These are phyloP conservation scores for Heteropelma amictum DNA, from an alignment of 2,888 invertebrate genomes.

Conservation along the genomic window DNA sequence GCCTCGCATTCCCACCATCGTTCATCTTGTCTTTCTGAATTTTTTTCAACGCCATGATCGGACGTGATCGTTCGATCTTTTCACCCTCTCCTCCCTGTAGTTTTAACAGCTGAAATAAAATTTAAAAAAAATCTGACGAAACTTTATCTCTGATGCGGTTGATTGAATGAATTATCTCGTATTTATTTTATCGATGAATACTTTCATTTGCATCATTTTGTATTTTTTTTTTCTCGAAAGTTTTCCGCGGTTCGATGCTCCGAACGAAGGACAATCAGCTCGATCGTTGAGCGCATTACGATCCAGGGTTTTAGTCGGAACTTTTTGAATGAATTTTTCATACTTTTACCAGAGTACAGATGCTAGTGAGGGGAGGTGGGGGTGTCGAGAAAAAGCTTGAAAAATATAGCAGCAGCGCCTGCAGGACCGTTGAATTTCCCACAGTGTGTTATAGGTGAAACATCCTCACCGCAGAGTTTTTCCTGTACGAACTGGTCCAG, in stretches of 20 bases:
- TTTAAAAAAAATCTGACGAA: no score
- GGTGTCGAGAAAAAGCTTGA: slow-evolving; percentile 1
- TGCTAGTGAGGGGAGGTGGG: not conserved
- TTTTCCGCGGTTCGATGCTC: slow-evolving; percentile 24
- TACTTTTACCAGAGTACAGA: slow-evolving; percentile 1
- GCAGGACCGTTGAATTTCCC: slow-evolving; percentile 41
- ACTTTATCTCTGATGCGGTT: no score
- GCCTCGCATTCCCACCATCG: not conserved
- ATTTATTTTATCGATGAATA: not conserved
- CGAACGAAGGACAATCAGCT: slow-evolving; percentile 22
- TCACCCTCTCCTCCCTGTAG: no score
- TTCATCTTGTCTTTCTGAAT: not conserved
- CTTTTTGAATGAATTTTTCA: slow-evolving; percentile 48
- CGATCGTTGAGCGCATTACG: slow-evolving; percentile 13
- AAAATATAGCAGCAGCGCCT: slow-evolving; percentile 30
- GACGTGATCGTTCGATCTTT: no score
- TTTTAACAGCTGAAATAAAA: no score
- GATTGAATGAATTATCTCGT: no score
- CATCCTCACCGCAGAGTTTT: slow-evolving; percentile 40
- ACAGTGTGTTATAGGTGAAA: slow-evolving; percentile 26
- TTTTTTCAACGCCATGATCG: not conserved
- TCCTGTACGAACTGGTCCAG: slow-evolving; percentile 11
- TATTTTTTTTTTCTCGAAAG: no score
- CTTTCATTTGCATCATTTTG: not conserved
- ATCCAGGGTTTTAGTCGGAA: slow-evolving; percentile 13